Base-by-base conservation (phyloP, 2,113 vertebrate genomes). In the Callipepla squamata region DNA sequence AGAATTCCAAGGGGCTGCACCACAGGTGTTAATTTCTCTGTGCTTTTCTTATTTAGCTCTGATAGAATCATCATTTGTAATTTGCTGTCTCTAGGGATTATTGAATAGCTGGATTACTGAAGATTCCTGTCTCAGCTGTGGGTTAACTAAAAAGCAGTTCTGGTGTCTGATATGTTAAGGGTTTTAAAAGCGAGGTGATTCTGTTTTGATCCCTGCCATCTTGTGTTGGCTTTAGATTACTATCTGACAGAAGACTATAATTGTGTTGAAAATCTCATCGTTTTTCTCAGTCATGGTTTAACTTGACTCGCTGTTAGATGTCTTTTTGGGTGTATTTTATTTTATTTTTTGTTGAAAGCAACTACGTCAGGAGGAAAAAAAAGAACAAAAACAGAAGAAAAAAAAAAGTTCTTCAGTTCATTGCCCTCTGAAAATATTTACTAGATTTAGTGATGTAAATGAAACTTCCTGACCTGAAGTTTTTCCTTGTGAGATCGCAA, bases 51-150 rank as follows among this genome's bases (percentile, higher is more conserved):
- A 53, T 95, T 95, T 89, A 93, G 87, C 55, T 58, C 72, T 87
- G 89, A 94, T 95, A 94, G 91, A 90, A 93, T 92, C 77, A 92
- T 96, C 93, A 89, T 69, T 20, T 95, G 78, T 95, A 95, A 94
- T 96, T 96, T 87, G 45, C 91, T 32, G 62, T 87, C 84, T 80
- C 78, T 23, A 51, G 80, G 77, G 85, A 69, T 94, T 95, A 90
- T 94, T 95, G 94, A 95, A 89, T 87, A 76, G 51, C 59, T 89
- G 91, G 59, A 80, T 90, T 96, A 93, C 80, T 84, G 90, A 94
- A 61, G 61, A 55, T 82, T 89, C 79, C 93, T 17, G 7, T 90
- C 9, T 84, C 67, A 80, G 72, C 51, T 79, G 76, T 80, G 89
- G 65, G 90, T 96, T 95, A 96, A 95, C 3, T 61, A 89, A 77